Evolutionary conservation across 2,888 invertebrate species (phyloP).

Genomic region (Thera britannica): DNA sequence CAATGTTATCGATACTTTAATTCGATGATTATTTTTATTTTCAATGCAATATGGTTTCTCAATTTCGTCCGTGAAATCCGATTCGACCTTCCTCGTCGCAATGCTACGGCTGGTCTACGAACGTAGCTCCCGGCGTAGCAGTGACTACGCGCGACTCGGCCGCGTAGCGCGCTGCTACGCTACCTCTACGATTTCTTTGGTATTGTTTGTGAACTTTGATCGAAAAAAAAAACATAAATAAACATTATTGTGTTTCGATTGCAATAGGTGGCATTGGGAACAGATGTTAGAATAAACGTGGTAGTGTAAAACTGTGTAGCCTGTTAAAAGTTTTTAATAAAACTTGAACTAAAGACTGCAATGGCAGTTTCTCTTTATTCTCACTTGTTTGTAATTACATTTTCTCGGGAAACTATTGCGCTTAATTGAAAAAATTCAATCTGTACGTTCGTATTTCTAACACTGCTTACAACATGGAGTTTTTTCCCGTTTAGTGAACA

Average conservation of each 20-base stretch:
- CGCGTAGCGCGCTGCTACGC: conserved; percentile 61
- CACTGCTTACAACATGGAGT: conserved; percentile 13
- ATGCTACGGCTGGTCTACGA: conserved; percentile 62
- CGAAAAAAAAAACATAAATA: conserved; percentile 11
- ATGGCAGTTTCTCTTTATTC: conserved; percentile 20
- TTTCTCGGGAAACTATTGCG: conserved; percentile 33
- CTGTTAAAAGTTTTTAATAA: conserved; percentile 32
- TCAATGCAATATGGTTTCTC: conserved; percentile 4
- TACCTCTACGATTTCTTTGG: conserved; percentile 47
- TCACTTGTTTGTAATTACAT: conserved; percentile 35
- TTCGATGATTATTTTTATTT: background rate
- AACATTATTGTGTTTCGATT: background rate
- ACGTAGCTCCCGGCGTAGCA: conserved; percentile 66
- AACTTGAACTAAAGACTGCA: conserved; percentile 26
- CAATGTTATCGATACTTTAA: background rate
- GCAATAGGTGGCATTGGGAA: background rate
- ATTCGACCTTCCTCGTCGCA: conserved; percentile 55
- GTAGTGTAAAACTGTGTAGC: conserved; percentile 11
- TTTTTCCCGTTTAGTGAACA: conserved; percentile 22
- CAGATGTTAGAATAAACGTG: background rate
- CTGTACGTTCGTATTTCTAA: conserved; percentile 13
- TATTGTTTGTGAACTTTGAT: conserved; percentile 26
- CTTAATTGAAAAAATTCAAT: conserved; percentile 44
- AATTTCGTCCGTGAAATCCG: conserved; percentile 59
- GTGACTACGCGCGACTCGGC: conserved; percentile 72